These are phyloP conservation scores for Drosophila subsilvestris DNA, from an alignment of 2,888 invertebrate genomes.

Conservation along the genomic window DNA sequence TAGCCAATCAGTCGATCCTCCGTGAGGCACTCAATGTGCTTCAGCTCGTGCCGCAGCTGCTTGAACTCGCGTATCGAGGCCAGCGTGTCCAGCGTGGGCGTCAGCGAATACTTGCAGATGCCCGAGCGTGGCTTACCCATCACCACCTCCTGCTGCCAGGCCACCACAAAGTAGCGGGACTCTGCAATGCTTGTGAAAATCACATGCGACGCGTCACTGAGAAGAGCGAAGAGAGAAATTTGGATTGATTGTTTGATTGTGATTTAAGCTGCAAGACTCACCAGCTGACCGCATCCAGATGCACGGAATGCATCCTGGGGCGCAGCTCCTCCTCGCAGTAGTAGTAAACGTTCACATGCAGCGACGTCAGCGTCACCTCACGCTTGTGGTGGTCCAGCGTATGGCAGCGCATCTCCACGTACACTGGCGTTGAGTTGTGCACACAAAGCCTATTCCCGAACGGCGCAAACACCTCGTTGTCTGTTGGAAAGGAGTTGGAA, in stretches of 20 bases:
- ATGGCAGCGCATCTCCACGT: slow-evolving; percentile 82
- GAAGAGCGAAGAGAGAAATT: not conserved
- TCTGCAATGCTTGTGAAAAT: slow-evolving; percentile 81
- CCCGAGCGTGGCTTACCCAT: slow-evolving; percentile 79
- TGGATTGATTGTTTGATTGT: not conserved
- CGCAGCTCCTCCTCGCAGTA: slow-evolving; percentile 80
- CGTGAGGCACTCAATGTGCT: slow-evolving; percentile 80
- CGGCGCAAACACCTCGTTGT: slow-evolving; percentile 79
- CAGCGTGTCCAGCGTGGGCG: slow-evolving; percentile 82
- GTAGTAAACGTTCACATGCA: slow-evolving; percentile 83
- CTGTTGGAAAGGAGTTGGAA: slow-evolving; percentile 47
- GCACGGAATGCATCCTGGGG: slow-evolving; percentile 81
- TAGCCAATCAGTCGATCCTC: slow-evolving; percentile 83
- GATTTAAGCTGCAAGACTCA: slow-evolving; percentile 43
- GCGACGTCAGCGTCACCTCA: slow-evolving; percentile 80
- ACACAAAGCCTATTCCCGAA: slow-evolving; percentile 82
- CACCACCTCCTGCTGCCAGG: slow-evolving; percentile 81
- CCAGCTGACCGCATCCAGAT: slow-evolving; percentile 82
- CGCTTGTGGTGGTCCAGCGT: slow-evolving; percentile 76
- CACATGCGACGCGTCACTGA: slow-evolving; percentile 73
- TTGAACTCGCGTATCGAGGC: slow-evolving; percentile 84
- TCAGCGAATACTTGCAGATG: slow-evolving; percentile 83
- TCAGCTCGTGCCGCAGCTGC: slow-evolving; percentile 79
- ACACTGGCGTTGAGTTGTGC: slow-evolving; percentile 82
- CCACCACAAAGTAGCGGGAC: slow-evolving; percentile 83